A percentile compares a stretch with the other conserved stretches of the same genome.
Conservation (phyloP, 2,888 invertebrate species). For the Syrista parreyssii region DNA sequence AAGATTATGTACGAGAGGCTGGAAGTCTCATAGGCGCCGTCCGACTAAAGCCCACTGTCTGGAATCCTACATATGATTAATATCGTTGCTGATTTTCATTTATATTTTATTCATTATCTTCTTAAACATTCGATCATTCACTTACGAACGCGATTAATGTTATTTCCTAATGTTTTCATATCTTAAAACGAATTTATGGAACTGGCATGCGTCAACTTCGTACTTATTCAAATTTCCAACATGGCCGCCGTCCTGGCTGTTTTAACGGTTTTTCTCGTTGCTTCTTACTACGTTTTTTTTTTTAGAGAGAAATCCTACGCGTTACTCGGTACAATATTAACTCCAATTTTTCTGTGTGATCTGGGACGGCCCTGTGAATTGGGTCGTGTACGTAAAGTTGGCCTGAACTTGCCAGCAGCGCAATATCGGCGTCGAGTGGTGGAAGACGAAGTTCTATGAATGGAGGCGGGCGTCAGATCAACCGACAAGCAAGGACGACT, state of each 20-base stretch:
- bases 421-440: not conserved
- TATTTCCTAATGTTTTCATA: not conserved
- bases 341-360: not conserved
- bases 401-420: not conserved
- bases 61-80: not conserved
- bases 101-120: not conserved
- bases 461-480: conserved; percentile 57
- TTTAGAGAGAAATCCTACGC: not conserved
- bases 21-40: not conserved
- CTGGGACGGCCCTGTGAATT: not conserved
- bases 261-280: not conserved
- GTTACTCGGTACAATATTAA: not conserved
- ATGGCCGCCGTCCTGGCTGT: not conserved
- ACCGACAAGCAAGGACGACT: conserved; percentile 61
- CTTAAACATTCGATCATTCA: too few species aligned
- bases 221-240: not conserved
- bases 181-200: not conserved
- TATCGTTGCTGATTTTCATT: not conserved
- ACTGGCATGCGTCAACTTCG: not conserved
- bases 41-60: not conserved
- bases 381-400: not conserved
- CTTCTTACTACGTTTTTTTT: not conserved
- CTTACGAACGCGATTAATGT: not conserved
- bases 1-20: not conserved
- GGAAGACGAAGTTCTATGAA: conserved; percentile 54